A percentile compares a stretch with the other conserved stretches of the same genome.
Conservation (phyloP, 2,113 vertebrate species). For the Bagarius yarrelli region DNA sequence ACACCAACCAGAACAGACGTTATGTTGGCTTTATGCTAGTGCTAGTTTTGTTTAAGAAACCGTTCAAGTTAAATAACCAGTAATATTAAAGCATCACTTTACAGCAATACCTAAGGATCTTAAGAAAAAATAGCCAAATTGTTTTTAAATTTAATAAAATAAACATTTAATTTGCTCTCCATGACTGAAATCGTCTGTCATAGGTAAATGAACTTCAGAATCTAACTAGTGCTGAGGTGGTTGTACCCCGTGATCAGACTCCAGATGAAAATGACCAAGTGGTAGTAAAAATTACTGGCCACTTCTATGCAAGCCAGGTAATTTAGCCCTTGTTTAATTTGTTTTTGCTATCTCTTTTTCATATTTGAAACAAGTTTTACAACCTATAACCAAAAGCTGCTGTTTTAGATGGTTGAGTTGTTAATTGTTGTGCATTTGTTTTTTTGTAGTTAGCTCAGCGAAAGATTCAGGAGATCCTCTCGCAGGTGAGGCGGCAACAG, state of each 20-base stretch:
- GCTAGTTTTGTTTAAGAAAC: no score
- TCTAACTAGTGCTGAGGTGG: slow-evolving; percentile 96
- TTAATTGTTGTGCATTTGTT: not conserved
- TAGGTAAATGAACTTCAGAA: slow-evolving; percentile 98
- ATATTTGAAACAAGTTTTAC: not conserved
- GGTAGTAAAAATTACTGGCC: slow-evolving; percentile 96
- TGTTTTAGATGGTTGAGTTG: not conserved
- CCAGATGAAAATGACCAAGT: slow-evolving; percentile 98
- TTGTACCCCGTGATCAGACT: slow-evolving; percentile 96
- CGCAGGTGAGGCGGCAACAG: slow-evolving; percentile 92
- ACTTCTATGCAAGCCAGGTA: slow-evolving; percentile 99
- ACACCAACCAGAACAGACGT: no score
- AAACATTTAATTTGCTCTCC: not conserved
- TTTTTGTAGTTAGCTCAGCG: slow-evolving; percentile 88
- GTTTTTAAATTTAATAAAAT: not conserved
- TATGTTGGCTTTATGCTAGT: no score
- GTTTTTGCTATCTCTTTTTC: not conserved
- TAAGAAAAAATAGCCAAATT: not conserved
- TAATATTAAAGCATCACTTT: no score
- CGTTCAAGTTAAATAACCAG: no score
- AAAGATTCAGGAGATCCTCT: slow-evolving; percentile 98
- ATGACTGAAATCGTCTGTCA: not conserved
- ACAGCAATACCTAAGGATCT: not conserved
- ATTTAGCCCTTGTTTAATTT: not conserved
- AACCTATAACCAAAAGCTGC: not conserved